Evolutionary conservation across 1,140 invertebrate species (phyloP).

Genomic region (Laupala kohalensis): DNA sequence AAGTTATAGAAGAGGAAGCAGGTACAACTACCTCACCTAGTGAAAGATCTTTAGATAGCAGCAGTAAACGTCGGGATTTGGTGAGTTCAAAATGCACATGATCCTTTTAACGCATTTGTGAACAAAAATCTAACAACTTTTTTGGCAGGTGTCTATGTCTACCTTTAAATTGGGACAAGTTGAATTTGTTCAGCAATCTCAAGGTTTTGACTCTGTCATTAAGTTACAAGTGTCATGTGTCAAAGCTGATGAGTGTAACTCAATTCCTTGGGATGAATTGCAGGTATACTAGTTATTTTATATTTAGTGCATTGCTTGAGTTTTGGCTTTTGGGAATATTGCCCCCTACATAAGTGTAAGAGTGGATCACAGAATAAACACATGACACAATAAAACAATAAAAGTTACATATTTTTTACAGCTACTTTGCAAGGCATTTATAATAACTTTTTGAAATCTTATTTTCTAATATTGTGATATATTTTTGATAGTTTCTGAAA

Average conservation of each 20-base stretch:
- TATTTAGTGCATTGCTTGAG: slow-evolving; percentile 42
- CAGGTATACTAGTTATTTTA: slow-evolving; percentile 49
- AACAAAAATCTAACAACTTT: too few relatives aligned
- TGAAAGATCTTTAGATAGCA: slow-evolving; percentile 64
- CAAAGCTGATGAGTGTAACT: slow-evolving; percentile 62
- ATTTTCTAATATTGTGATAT: too few relatives aligned
- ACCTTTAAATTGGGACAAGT: slow-evolving; percentile 70
- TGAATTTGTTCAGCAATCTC: slow-evolving; percentile 67
- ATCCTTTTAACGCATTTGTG: too few relatives aligned
- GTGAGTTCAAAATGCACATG: too few relatives aligned
- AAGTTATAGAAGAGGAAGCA: slow-evolving; percentile 44
- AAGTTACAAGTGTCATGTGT: slow-evolving; percentile 66
- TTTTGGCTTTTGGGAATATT: slow-evolving; percentile 23
- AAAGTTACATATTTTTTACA: background rate
- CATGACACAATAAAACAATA: background rate
- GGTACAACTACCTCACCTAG: slow-evolving; percentile 50
- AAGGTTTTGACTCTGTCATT: slow-evolving; percentile 54
- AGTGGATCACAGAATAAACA: background rate
- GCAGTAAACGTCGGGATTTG: slow-evolving; percentile 60
- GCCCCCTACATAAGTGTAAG: background rate
- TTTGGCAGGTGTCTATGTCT: slow-evolving; percentile 61
- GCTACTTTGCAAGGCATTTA: too few relatives aligned
- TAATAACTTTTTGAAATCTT: too few relatives aligned
- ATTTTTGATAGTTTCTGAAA: too few relatives aligned
- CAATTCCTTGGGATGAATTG: slow-evolving; percentile 87